Base-by-base conservation (phyloP, 2,113 vertebrate species). In the Sinocyclocheilus grahami region DNA sequence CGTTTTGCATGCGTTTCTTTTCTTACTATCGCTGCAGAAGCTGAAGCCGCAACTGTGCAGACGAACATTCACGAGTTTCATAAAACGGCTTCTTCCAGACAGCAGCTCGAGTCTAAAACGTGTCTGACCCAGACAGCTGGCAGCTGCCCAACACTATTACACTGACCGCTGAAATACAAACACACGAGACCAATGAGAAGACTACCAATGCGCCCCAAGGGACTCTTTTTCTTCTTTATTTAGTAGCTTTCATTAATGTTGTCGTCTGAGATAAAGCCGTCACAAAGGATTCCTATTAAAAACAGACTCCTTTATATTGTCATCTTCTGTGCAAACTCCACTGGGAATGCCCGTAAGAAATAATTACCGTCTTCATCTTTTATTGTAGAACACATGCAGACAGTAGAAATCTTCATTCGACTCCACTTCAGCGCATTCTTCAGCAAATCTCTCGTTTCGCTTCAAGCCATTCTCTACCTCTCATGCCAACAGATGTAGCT, bases 101-200 rank as follows among this genome's bases (percentile, higher is more conserved):
- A 96, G 96, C 96, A 96, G 96, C 94, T 94, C 97, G 42, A 39
- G 67, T 97, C 97, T 97, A 95, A 96, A 96, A 96, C 95, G 95
- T 94, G 95, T 95, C 95, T 97, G 97, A 97, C 96, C 97, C 97
- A 98, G 97, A 97, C 97, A 96, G 95, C 95, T 98, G 97, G 97
- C 96, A 93, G 91, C 90, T 91, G 96, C 96, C 96, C 96, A 95
- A 94, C 92, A 90, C 92, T 95, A 94, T 96, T 96, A 96, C 96
- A 97, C 96, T 96, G 96, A 95, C 94, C 95, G 94, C 95, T 95
- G 94, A 96, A 95, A 95, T 95, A 96, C 93, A 95, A 96, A 55
- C 81, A 83, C 74, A 84, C 30, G 8, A 55, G 30, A 62, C 48
- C 85, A 55, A 62, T 39, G 42, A 37, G 58, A 33, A 37, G 71